phyloP scores from a whole-genome alignment of 2,797 vertebrate species.

The Rallus crepitans region DNA sequence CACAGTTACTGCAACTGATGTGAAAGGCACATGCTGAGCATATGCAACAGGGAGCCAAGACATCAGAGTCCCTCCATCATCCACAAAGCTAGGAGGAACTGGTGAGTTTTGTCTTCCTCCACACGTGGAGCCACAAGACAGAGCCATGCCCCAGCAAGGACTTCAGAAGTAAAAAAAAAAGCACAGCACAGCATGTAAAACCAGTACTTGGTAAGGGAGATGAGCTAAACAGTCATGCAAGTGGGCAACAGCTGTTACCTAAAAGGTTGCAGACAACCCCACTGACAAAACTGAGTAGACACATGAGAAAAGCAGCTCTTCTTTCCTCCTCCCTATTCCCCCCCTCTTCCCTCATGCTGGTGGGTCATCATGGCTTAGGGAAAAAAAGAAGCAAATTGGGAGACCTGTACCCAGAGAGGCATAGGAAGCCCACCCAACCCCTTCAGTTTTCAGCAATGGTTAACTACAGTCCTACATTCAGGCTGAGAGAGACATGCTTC shows the following conservation, averaged over 20 bases:
- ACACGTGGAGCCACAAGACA: not conserved
- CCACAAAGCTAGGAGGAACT: not conserved
- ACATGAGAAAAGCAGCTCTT: not conserved
- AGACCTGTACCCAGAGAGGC: not conserved
- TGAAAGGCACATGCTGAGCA: not conserved
- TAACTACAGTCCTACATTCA: not conserved
- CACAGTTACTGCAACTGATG: not conserved
- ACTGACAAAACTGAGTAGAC: not conserved
- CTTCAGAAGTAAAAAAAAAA: not conserved
- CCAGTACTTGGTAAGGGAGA: not conserved
- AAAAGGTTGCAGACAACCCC: not conserved
- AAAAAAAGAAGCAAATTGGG: not conserved
- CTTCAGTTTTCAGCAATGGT: not conserved
- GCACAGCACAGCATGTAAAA: not conserved
- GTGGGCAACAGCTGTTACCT: not conserved
- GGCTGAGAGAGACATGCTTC: not conserved
- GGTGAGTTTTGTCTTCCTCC: not conserved
- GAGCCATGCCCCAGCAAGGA: not conserved
- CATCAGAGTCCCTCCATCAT: not conserved
- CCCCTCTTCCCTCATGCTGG: not conserved
- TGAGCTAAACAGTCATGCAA: not conserved
- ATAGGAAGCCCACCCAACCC: not conserved
- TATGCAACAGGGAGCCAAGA: slow-evolving; percentile 10
- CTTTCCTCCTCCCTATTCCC: not conserved
- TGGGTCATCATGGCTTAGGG: not conserved